These are phyloP conservation scores for Cataglyphis livida DNA, from an alignment of 2,888 invertebrate genomes.

Conservation along the genomic window DNA sequence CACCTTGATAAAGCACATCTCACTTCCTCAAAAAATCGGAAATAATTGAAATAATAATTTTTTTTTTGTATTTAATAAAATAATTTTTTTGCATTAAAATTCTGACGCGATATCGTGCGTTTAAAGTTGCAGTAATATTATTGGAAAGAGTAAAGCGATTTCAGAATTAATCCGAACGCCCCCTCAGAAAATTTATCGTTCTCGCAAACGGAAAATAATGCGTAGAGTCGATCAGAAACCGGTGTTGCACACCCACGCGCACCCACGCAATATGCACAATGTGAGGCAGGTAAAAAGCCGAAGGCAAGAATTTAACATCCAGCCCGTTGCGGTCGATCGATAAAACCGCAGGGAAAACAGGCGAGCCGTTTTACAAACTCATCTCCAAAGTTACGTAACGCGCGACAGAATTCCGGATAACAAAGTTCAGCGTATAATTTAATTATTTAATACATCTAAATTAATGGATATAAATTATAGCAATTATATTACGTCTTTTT, in stretches of 20 bases:
- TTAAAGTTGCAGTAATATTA: slow-evolving; percentile 14
- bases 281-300: slow-evolving; percentile 50
- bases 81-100: background rate
- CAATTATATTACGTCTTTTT: background rate
- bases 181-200: slow-evolving; percentile 26
- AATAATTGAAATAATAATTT: background rate
- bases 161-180: slow-evolving; percentile 27
- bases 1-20: background rate
- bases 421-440: background rate
- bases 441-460: background rate
- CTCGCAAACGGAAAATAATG: background rate
- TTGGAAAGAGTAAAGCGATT: slow-evolving; percentile 6
- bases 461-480: background rate
- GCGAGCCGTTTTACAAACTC: background rate
- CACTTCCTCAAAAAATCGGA: background rate
- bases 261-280: slow-evolving; percentile 65
- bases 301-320: slow-evolving; percentile 30
- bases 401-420: background rate
- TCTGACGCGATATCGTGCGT: background rate
- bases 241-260: slow-evolving; percentile 69
- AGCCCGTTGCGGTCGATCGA: background rate
- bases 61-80: background rate
- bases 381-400: background rate
- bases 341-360: background rate
- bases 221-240: slow-evolving; percentile 10